A percentile compares a stretch with the other conserved stretches of the same genome.
phyloP scores from a whole-genome alignment of 2,888 invertebrate genomes.

The Mesorhabditis belari region DNA sequence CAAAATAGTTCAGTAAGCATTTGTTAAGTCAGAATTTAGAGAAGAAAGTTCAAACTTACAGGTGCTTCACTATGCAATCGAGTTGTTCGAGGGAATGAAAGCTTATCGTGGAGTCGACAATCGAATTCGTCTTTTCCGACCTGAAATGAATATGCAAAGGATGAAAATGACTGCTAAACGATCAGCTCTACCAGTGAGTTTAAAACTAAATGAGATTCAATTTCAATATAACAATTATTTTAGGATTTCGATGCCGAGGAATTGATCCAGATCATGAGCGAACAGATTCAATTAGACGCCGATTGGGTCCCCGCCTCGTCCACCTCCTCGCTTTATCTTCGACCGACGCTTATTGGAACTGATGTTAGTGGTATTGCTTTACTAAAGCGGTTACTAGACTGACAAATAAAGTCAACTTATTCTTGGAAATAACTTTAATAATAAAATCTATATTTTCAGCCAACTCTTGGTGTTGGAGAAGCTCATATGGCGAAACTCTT shows the following conservation, averaged over 20 bases:
- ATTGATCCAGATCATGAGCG: slow-evolving; percentile 73
- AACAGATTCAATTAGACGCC: slow-evolving; percentile 81
- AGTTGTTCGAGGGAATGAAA: slow-evolving; percentile 98
- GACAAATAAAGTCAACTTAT: slow-evolving; percentile 8
- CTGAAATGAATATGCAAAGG: slow-evolving; percentile 85
- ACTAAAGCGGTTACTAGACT: too few relatives aligned
- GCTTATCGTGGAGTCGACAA: slow-evolving; percentile 88
- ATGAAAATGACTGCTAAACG: slow-evolving; percentile 80
- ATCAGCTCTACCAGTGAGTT: slow-evolving; percentile 70
- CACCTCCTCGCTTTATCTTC: slow-evolving; percentile 82
- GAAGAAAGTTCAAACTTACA: too few relatives aligned
- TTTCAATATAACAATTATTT: too few relatives aligned
- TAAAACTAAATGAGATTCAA: neutral
- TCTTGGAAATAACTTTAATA: neutral
- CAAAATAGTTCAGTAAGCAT: too few relatives aligned
- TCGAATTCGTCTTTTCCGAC: slow-evolving; percentile 84
- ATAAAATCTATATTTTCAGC: slow-evolving; percentile 61
- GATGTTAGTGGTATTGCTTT: slow-evolving; percentile 69
- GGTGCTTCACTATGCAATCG: slow-evolving; percentile 51
- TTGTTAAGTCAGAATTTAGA: too few relatives aligned
- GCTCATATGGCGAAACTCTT: slow-evolving; percentile 83
- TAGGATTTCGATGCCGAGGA: slow-evolving; percentile 76
- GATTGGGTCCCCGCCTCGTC: slow-evolving; percentile 90
- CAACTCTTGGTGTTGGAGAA: slow-evolving; percentile 80
- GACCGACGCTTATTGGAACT: slow-evolving; percentile 90